Evolutionary conservation across 2,888 invertebrate genomes (phyloP).

Genomic region (Ophion ellenae): DNA sequence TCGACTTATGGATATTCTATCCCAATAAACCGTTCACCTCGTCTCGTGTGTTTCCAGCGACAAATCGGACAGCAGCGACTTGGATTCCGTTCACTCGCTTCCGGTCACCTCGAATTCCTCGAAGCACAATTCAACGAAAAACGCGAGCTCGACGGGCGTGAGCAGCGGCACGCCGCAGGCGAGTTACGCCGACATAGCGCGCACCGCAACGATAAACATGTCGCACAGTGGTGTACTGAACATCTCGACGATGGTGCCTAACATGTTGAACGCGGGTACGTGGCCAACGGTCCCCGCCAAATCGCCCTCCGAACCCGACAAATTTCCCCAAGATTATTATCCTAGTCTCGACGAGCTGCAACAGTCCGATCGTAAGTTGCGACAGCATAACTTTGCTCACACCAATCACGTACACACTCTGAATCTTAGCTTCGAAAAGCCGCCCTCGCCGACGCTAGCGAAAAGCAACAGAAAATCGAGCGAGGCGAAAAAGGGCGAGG

Average conservation of each 20-base stretch:
- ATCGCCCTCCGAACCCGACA: constrained; percentile 77
- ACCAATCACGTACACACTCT: constrained; percentile 75
- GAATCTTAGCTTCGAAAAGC: constrained; percentile 79
- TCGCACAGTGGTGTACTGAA: constrained; percentile 77
- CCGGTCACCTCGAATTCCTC: constrained; percentile 86
- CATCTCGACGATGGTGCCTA: constrained; percentile 77
- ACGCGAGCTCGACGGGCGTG: constrained; percentile 80
- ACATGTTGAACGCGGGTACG: constrained; percentile 75
- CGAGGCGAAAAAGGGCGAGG: constrained; percentile 78
- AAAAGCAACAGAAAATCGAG: constrained; percentile 76
- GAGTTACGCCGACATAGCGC: constrained; percentile 94
- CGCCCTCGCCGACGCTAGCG: constrained; percentile 76
- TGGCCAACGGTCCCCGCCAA: constrained; percentile 79
- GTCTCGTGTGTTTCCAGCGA: neutral
- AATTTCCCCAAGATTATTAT: constrained; percentile 81
- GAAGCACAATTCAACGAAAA: constrained; percentile 80
- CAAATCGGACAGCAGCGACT: constrained; percentile 93
- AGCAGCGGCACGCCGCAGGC: constrained; percentile 84
- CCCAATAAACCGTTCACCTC: no score
- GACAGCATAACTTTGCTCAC: constrained; percentile 79
- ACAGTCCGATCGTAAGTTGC: constrained; percentile 77
- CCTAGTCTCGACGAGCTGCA: constrained; percentile 82
- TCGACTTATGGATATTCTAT: no score
- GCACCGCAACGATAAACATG: constrained; percentile 84
- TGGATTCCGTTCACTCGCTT: constrained; percentile 93